Base-by-base conservation (phyloP, 2,888 invertebrate genomes). In the Morpho helenor region DNA sequence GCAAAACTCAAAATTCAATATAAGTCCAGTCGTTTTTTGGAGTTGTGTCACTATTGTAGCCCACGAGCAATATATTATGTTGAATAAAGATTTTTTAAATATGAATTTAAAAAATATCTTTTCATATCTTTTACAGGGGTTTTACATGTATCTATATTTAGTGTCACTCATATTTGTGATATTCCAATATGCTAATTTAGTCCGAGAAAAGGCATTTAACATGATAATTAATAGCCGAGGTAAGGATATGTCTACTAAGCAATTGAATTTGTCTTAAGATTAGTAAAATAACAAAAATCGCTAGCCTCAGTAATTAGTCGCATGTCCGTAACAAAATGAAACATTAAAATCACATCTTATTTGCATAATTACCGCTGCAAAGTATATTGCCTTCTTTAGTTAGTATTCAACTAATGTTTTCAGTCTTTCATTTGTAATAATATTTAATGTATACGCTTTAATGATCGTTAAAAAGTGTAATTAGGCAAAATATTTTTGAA, bases 101-200 rank as follows among this genome's bases (percentile, higher is more conserved):
- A 31, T 31, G 31, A 31, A 3, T 31, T 31, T 31, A 31, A 31
- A n/a, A n/a, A n/a, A n/a, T n/a, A 31, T 31, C 4, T 5, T 31
- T 31, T 5, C 0, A 31, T 31, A 50, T 47, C 8, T 46, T 63
- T 86, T 89, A 65, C 92, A 96, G 93, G 96, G 95, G 50, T 97
- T 96, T 80, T 97, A 97, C 82, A 89, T 96, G 49, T 97, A 96
- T 76, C 87, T 97, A 49, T 97, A 97, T 76, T 77, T 93, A 61
- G 94, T 94, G 49, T 96, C 96, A 69, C 94, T 97, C 55, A 75
- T 92, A 22, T 97, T 96, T 82, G 94, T 97, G 50, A 88, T 94
- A 62, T 94, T 94, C 68, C 92, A 95, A 76, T 95, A 95, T 75
- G 91, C 92, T 8, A 93, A 93, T 61, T 87, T 95, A 66, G 87